phyloP scores from a whole-genome alignment of 92 coral and sea anemone genomes.

The Parazoanthus darwini region DNA sequence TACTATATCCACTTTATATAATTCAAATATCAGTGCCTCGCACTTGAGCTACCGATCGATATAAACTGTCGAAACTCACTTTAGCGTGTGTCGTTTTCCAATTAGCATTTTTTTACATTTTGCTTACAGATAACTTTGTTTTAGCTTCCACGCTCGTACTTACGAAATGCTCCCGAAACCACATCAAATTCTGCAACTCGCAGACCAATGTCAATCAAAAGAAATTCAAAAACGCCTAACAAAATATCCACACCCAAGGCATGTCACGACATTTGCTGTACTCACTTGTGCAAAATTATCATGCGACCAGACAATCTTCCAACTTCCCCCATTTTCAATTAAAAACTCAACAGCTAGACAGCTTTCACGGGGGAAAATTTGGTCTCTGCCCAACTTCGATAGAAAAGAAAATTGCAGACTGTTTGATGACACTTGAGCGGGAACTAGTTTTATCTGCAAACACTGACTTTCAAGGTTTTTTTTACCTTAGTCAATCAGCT shows the following conservation, averaged over 20 bases:
- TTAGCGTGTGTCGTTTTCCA: background rate
- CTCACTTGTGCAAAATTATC: background rate
- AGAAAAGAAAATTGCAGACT: background rate
- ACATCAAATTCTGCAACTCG: background rate
- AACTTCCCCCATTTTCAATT: background rate
- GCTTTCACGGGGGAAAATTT: background rate
- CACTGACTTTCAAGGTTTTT: conserved; percentile 9
- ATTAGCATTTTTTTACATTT: background rate
- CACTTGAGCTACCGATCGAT: background rate
- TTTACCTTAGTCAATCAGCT: background rate
- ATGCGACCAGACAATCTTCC: background rate
- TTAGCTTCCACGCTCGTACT: background rate
- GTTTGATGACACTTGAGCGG: background rate
- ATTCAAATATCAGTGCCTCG: background rate
- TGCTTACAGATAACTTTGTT: background rate
- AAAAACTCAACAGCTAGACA: background rate
- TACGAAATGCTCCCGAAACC: background rate
- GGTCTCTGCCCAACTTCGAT: background rate
- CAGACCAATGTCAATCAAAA: conserved; percentile 13
- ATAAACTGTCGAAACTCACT: background rate
- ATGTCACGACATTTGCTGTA: background rate
- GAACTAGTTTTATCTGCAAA: background rate
- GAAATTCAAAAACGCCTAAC: background rate
- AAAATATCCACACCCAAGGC: conserved; percentile 20
- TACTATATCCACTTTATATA: background rate